phyloP scores from a whole-genome alignment of 2,888 invertebrate species.

The Silvanus unidentatus region DNA sequence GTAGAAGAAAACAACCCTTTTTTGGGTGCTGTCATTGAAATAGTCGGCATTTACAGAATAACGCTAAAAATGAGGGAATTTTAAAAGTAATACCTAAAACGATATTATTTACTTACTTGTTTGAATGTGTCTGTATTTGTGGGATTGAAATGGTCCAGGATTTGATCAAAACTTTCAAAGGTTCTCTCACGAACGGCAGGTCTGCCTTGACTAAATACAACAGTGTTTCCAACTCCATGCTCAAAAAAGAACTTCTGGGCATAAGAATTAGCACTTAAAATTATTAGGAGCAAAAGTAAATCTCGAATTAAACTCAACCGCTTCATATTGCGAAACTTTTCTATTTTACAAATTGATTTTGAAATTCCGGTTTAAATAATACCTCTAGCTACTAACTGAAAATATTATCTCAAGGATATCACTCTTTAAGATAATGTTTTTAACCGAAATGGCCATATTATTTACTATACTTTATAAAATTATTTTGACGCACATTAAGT shows the following conservation, averaged over 20 bases:
- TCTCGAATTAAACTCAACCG: no score
- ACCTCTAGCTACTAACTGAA: no score
- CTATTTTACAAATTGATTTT: no score
- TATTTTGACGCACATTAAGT: no score
- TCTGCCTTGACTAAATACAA: neutral
- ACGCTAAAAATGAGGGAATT: conserved; percentile 5
- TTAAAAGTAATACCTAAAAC: neutral
- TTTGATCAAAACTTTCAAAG: conserved; percentile 1
- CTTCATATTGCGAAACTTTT: no score
- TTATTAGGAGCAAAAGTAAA: no score
- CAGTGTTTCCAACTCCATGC: neutral
- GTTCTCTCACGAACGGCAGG: neutral
- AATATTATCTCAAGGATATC: no score
- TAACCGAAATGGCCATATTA: no score
- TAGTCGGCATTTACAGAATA: conserved; percentile 10
- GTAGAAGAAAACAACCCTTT: conserved; percentile 8
- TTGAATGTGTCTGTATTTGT: conserved; percentile 47
- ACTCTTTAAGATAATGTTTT: no score
- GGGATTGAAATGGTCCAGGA: conserved; percentile 52
- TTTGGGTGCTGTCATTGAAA: neutral
- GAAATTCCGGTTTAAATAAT: no score
- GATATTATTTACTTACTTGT: conserved; percentile 23
- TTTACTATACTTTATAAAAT: no score
- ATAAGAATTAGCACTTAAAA: no score
- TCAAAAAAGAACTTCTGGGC: neutral